phyloP scores from a whole-genome alignment of 2,797 vertebrate species.

The Coranthus polyacanthus region DNA sequence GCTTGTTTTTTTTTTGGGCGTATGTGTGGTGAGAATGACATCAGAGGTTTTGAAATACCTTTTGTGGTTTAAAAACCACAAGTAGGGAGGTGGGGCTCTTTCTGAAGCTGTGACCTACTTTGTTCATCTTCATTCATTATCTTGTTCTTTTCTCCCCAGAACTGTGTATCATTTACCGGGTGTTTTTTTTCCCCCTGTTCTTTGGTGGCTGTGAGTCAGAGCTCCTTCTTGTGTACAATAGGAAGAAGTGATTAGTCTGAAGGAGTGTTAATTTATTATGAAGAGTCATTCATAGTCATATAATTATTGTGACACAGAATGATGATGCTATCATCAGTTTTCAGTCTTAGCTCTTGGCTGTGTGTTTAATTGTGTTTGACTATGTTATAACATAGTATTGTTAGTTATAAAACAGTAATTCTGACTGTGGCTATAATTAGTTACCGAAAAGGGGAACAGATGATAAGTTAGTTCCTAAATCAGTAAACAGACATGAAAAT shows the following conservation, averaged over 20 bases:
- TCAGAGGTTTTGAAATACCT: slow-evolving; percentile 53
- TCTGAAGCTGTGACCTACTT: slow-evolving; percentile 28
- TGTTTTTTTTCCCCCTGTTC: slow-evolving; percentile 6
- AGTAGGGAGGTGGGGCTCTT: not conserved
- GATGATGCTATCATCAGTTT: not conserved
- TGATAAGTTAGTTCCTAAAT: not conserved
- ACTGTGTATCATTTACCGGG: not conserved
- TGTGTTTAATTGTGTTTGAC: not conserved
- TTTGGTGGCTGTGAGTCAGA: slow-evolving; percentile 28
- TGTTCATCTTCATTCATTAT: slow-evolving; percentile 12
- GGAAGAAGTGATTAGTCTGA: not conserved
- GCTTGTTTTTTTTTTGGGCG: slow-evolving; percentile 25
- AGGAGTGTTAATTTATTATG: not conserved
- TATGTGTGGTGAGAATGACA: slow-evolving; percentile 43
- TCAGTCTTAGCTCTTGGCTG: not conserved
- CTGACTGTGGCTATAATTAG: not conserved
- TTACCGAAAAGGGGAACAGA: not conserved
- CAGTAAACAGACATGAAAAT: not conserved
- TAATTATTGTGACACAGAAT: slow-evolving; percentile 11
- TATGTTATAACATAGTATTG: not conserved
- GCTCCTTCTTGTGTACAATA: slow-evolving; percentile 1
- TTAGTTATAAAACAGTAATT: not conserved
- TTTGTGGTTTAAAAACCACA: slow-evolving; percentile 38
- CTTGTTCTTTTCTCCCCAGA: slow-evolving; percentile 1
- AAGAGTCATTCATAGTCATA: slow-evolving; percentile 2